Evolutionary conservation across 1,140 invertebrate genomes (phyloP), one percentile per base, ranked within the genome.

Genomic region (Drusus annulatus): DNA sequence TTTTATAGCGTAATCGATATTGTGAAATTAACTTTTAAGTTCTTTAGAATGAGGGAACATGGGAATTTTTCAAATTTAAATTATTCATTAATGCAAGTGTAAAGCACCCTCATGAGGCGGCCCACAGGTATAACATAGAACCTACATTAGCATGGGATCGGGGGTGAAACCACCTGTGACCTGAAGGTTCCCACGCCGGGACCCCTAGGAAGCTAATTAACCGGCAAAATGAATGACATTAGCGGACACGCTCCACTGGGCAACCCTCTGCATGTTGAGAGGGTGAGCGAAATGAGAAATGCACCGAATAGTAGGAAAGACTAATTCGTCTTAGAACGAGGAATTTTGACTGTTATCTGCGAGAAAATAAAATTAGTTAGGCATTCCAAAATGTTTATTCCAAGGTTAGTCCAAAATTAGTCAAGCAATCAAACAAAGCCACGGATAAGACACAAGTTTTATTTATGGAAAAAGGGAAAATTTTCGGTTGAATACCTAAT

Each of bases 221-320:
- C 80, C 80, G 80, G 74, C 79, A 81, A 81, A 81, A 78, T 76
- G 71, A 63, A 74, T 50, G 15, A 45, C 76, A 81, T 81, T 81
- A 81, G 68, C 80, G 71, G 76, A 76, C 80, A 81, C 71, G 80
- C 80, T 23, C 51, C 58, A 65, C 8, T 50, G n/a, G 17, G 74
- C 31, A 58, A 28, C 54, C 25, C 52, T 56, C 10, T 28, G 23
- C 23, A 45, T 3, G 2, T 10, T 19, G 28, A n/a, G 36, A 28
- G 68, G 28, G 21, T 15, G 62, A 6, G 6, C 3, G 56, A 28
- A 65, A 16, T 15, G 60, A 10, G 62, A 16, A 65, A 28, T 65
- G 62, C 8, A 65, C 28, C 36, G 21, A 10, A 31, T 8, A 28
- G 23, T 17, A 7, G 7, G 5, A 60, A 21, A 60, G 2, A 60